Evolutionary conservation across 1,140 invertebrate species (phyloP).

Genomic region (Neodiprion lecontei): DNA sequence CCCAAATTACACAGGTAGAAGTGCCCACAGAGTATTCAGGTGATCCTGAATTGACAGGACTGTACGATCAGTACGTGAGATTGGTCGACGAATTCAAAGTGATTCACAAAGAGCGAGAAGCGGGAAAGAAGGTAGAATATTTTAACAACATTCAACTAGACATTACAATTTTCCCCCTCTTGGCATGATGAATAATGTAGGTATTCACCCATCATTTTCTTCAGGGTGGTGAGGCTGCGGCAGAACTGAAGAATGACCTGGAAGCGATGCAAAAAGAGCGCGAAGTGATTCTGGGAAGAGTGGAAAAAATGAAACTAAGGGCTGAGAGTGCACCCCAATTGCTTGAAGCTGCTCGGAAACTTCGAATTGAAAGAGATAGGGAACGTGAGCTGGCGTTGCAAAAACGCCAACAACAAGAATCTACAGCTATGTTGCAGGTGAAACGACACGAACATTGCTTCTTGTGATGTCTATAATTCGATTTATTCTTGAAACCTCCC

Average conservation of each 20-base stretch:
- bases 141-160: slow-evolving; percentile 53
- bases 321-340: slow-evolving; percentile 51
- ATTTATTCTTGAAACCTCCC: not conserved
- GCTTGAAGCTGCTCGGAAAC: slow-evolving; percentile 71
- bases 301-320: slow-evolving; percentile 66
- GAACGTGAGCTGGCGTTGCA: slow-evolving; percentile 69
- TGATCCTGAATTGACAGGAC: slow-evolving; percentile 76
- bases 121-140: slow-evolving; percentile 68
- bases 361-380: slow-evolving; percentile 76
- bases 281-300: slow-evolving; percentile 77
- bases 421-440: slow-evolving; percentile 47
- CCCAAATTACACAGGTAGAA: slow-evolving; percentile 65
- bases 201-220: not conserved
- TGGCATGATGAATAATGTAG: not conserved
- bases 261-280: slow-evolving; percentile 87
- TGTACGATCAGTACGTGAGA: slow-evolving; percentile 78
- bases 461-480: slow-evolving; percentile 14
- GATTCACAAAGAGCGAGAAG: slow-evolving; percentile 76
- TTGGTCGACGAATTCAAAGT: slow-evolving; percentile 86
- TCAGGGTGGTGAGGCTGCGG: slow-evolving; percentile 59
- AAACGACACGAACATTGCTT: not conserved
- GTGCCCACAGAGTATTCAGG: slow-evolving; percentile 81
- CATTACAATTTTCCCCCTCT: too few species aligned
- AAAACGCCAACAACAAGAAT: slow-evolving; percentile 48
- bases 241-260: slow-evolving; percentile 78